These are phyloP conservation scores for Limnephilus marmoratus DNA, from an alignment of 2,888 invertebrate species.

Conservation along the genomic window DNA sequence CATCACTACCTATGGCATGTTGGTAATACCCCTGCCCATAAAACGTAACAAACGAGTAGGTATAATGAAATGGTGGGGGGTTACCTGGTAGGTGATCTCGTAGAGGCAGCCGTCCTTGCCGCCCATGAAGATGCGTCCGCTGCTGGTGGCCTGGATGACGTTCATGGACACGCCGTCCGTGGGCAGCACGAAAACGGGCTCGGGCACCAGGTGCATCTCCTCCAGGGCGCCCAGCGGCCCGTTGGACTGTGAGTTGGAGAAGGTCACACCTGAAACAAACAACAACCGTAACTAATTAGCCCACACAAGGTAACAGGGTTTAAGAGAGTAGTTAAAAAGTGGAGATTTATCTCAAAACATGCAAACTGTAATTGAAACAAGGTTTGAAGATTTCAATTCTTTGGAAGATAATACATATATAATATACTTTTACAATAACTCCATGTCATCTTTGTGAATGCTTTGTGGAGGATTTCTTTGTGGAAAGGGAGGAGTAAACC, in stretches of 20 bases:
- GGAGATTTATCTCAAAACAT: too few relatives aligned
- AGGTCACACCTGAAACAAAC: slow-evolving; percentile 75
- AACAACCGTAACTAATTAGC: neutral
- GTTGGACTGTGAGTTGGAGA: slow-evolving; percentile 75
- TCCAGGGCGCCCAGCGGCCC: slow-evolving; percentile 76
- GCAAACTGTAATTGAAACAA: too few relatives aligned
- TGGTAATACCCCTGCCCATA: too few relatives aligned
- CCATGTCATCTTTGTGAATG: too few relatives aligned
- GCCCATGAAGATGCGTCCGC: slow-evolving; percentile 95
- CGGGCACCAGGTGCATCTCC: slow-evolving; percentile 94
- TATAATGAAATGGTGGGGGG: slow-evolving; percentile 50
- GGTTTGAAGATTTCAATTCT: too few relatives aligned
- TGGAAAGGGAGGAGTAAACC: too few relatives aligned
- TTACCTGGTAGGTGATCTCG: slow-evolving; percentile 95
- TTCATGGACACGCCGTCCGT: slow-evolving; percentile 93
- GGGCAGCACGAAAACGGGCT: slow-evolving; percentile 94
- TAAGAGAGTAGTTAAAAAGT: neutral
- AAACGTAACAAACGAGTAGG: neutral
- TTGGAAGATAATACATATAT: too few relatives aligned
- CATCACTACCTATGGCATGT: neutral
- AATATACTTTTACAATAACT: too few relatives aligned
- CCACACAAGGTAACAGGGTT: neutral
- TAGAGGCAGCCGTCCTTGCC: slow-evolving; percentile 96
- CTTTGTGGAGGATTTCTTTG: too few relatives aligned
- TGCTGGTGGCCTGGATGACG: slow-evolving; percentile 87